A percentile compares a stretch with the other conserved stretches of the same genome.
phyloP scores from a whole-genome alignment of 2,888 invertebrate genomes.

The Aporophyla nigra region DNA sequence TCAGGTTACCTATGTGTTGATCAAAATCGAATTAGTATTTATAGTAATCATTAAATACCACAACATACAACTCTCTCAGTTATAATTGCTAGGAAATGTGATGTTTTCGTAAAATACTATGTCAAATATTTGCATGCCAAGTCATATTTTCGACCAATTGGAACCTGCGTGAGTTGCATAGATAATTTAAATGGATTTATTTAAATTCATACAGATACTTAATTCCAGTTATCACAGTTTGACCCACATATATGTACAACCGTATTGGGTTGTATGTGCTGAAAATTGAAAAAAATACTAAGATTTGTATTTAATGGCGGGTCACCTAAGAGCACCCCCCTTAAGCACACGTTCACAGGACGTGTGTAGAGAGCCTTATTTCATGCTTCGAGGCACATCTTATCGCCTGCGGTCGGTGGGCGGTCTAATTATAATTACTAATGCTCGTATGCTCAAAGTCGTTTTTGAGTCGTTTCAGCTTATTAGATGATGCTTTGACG shows the following conservation, averaged over 20 bases:
- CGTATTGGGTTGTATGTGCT: no score
- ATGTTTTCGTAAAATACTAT: neutral
- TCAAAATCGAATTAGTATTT: neutral
- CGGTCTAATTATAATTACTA: constrained; percentile 88
- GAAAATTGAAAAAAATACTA: no score
- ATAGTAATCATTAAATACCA: neutral
- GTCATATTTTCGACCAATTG: neutral
- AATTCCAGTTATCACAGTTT: neutral
- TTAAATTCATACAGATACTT: neutral
- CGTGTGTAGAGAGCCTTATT: constrained; percentile 86
- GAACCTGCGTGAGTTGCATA: neutral
- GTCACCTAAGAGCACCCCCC: constrained; percentile 14
- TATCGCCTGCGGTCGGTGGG: constrained; percentile 87
- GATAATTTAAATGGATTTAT: neutral
- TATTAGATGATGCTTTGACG: constrained; percentile 66
- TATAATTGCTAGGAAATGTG: neutral
- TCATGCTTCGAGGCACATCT: constrained; percentile 89
- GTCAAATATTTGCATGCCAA: neutral
- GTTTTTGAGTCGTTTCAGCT: constrained; percentile 77
- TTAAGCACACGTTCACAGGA: constrained; percentile 71
- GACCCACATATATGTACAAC: no score
- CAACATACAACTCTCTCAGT: neutral
- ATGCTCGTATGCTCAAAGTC: constrained; percentile 86
- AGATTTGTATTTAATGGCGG: no score
- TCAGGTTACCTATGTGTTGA: neutral